phyloP scores from a whole-genome alignment of 2,113 vertebrate genomes.

The Rhynchomys soricoides region DNA sequence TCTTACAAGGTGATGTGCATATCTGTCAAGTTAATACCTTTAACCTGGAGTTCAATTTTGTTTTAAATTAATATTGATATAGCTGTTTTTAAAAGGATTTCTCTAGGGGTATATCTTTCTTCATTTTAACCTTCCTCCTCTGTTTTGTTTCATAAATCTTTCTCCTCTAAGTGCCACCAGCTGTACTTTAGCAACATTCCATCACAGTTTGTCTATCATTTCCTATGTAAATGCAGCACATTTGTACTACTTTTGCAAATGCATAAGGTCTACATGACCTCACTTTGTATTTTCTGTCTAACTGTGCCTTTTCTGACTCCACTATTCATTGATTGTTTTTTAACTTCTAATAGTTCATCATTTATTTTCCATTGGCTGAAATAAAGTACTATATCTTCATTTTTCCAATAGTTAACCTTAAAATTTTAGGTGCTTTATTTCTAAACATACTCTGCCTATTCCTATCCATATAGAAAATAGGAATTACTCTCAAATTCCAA shows the following conservation, averaged over 20 bases:
- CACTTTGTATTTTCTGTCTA: background rate
- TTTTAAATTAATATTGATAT: conserved; percentile 7
- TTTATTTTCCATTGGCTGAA: background rate
- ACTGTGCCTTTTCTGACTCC: background rate
- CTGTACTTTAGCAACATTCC: background rate
- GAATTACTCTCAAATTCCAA: background rate
- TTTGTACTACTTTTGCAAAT: background rate
- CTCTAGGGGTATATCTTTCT: background rate
- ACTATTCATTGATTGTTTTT: background rate
- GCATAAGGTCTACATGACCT: background rate
- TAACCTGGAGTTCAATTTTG: background rate
- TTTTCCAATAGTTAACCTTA: background rate
- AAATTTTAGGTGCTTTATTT: background rate
- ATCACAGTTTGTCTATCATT: background rate
- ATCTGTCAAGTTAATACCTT: background rate
- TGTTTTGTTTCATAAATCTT: background rate
- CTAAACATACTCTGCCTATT: background rate
- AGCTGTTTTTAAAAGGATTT: background rate
- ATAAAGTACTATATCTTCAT: background rate
- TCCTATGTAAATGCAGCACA: background rate
- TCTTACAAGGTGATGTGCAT: background rate
- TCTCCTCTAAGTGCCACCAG: background rate
- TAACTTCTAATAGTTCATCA: background rate
- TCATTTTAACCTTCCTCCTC: background rate
- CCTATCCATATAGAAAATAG: background rate